Conservation (phyloP, 2,888 invertebrate genomes). For the Coenonympha arcania region DNA sequence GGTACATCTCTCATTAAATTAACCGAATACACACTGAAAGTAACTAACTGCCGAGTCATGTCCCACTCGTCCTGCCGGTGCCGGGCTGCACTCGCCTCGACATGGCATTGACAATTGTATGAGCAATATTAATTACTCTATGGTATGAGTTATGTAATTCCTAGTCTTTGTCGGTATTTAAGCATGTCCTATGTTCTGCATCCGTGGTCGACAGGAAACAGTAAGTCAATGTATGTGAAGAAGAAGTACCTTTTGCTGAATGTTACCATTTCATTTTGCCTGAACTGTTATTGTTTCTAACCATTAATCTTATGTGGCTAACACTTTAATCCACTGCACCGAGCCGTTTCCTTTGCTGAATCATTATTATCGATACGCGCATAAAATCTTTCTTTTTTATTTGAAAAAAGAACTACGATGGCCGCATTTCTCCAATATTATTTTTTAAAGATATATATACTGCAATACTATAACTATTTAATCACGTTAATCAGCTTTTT, state of each 20-base stretch:
- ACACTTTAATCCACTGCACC: constrained; percentile 58
- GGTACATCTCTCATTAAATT: constrained; percentile 7
- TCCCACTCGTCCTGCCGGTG: constrained; percentile 41
- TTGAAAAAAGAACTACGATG: constrained; percentile 10
- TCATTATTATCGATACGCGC: constrained; percentile 26
- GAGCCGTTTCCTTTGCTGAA: constrained; percentile 49
- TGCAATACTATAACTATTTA: constrained; percentile 16
- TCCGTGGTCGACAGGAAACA: constrained; percentile 81
- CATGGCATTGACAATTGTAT: constrained; percentile 48
- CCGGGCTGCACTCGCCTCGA: constrained; percentile 9
- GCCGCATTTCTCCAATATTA: constrained; percentile 13
- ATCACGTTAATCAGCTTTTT: constrained; percentile 23
- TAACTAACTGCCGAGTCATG: constrained; percentile 47
- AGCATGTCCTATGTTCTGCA: constrained; percentile 74
- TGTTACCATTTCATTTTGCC: constrained; percentile 56
- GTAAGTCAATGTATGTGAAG: constrained; percentile 78
- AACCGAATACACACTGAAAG: constrained; percentile 17
- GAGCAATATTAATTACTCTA: too few species aligned
- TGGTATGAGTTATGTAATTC: too few species aligned
- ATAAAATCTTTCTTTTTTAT: constrained; percentile 13
- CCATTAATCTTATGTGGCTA: constrained; percentile 67
- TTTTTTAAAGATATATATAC: constrained; percentile 12
- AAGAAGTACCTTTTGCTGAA: constrained; percentile 47
- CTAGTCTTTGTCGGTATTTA: constrained; percentile 61
- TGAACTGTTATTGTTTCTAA: constrained; percentile 50